These are phyloP conservation scores for Hycleus cichorii DNA, from an alignment of 1,140 invertebrate genomes.

Conservation along the genomic window DNA sequence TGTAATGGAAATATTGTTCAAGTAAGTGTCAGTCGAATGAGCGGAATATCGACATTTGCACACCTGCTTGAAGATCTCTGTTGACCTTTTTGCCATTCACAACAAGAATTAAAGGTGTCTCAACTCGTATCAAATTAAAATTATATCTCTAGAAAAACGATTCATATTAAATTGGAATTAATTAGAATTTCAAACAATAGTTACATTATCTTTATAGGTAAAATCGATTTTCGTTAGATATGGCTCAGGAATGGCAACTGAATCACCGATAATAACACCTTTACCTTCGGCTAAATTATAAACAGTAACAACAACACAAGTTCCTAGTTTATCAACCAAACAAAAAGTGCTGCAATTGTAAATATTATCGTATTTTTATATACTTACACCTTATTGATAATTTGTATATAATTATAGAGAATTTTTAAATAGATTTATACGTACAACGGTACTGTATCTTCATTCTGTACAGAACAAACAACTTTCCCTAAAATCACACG, in stretches of 20 bases:
- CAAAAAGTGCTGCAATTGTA: constrained; percentile 66
- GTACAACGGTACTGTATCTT: constrained; percentile 73
- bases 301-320: constrained; percentile 66
- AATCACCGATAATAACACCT: constrained; percentile 78
- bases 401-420: neutral
- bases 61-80: constrained; percentile 59
- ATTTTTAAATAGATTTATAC: constrained; percentile 44
- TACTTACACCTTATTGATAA: neutral
- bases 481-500: constrained; percentile 72
- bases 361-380: neutral
- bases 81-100: constrained; percentile 68
- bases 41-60: constrained; percentile 38
- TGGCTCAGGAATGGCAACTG: constrained; percentile 74
- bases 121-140: constrained; percentile 65
- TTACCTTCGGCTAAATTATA: constrained; percentile 76
- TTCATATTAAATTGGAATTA: neutral
- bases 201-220: constrained; percentile 53
- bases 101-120: constrained; percentile 65
- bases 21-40: constrained; percentile 33
- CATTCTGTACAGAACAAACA: constrained; percentile 68
- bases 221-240: constrained; percentile 56
- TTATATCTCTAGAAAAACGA: constrained; percentile 55
- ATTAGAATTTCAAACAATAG: constrained; percentile 17
- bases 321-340: constrained; percentile 63
- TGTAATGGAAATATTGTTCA: neutral